Evolutionary conservation across 2,888 invertebrate species (phyloP), one percentile per base, ranked within the genome.

Genomic region (Drosophila neotestacea): DNA sequence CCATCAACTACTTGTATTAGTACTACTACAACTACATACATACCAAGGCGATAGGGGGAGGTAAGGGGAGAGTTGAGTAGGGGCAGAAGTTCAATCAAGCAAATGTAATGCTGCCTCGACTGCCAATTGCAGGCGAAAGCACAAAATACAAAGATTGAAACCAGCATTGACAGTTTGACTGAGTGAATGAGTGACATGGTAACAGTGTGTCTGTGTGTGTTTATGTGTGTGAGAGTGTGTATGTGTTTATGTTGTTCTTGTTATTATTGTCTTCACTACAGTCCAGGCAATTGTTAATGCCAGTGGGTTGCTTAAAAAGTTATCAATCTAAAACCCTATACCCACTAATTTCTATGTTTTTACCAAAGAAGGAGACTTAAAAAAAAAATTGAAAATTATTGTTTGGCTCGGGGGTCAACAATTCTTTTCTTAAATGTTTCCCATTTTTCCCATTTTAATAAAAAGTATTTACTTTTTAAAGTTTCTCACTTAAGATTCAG

Each of bases 141-240:
- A 78, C 70, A 83, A 83, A 72, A 81, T 69, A 81, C 87, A 86
- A 82, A 82, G 84, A 82, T 84, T 78, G 78, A 83, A 82, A 81
- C 81, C 69, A 69, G 69, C 78, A 86, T 78, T 84, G 82, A 86
- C 82, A 82, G 82, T 84, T 86, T 82, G 80, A 82, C 83, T 79
- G 77, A 81, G 62, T 81, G 85, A 81, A 73, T 81, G 82, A 82
- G 70, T 86, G 82, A 81, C 81, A 77, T 68, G 72, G 70, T 60
- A 77, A 79, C 67, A 67, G 58, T 73, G 42, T 72, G 36, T 32
- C n/a, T 56, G 11, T 7, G 3, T 28, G 47, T 64, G 51, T 58
- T 7, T 32, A 32, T 32, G 32, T 32, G 32, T 32, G 6, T 32
- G 27, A 47, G 39, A 52, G 39, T 58, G 55, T 56, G 48, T 48